Base-by-base conservation (phyloP, 2,797 vertebrate genomes). In the Eulemur mongoz region DNA sequence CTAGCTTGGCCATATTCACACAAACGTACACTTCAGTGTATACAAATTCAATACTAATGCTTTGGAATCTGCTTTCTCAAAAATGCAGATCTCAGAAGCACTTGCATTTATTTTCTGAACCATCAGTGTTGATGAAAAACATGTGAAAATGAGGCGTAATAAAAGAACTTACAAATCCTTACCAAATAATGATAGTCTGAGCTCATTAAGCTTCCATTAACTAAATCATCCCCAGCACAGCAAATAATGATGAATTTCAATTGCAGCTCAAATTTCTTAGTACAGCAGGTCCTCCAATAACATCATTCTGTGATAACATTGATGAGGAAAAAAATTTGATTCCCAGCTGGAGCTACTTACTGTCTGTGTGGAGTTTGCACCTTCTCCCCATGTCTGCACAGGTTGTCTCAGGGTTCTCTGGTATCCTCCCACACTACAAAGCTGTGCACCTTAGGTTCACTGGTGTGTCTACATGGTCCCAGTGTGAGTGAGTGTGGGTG, bases 211-310 rank as follows among this genome's bases (percentile, higher is more conserved):
- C 10, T 79, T 93, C 85, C 18, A 76, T 94, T 89, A 95, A 91
- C 69, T 40, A 94, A 94, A 91, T 80, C 30, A 43, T 38, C 50
- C 54, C 54, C 50, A 78, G 61, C 84, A 81, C 12, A 87, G 30
- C 59, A 92, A 92, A 75, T 89, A 82, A 92, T 15, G n/a, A 84
- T 70, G 81, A 78, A 96, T 96, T 91, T 93, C 59, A 61, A 81
- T 17, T 59, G 52, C 61, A 38, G 43, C 69, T 95, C 82, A 65
- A 40, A 79, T 94, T 82, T 79, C 83, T 94, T 91, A 59, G 92
- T 20, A 50, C 27, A 48, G 72, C 17, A 12, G 5, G 17, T 32
- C 72, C 8, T 75, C 45, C 4, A 48, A 48, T 48, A 32, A 75
- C 30, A 48, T 30, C 30, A 20, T 75, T 48, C 30, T 30, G 17